Evolutionary conservation across 2,113 vertebrate genomes (phyloP).

Genomic region (Pandion haliaetus): DNA sequence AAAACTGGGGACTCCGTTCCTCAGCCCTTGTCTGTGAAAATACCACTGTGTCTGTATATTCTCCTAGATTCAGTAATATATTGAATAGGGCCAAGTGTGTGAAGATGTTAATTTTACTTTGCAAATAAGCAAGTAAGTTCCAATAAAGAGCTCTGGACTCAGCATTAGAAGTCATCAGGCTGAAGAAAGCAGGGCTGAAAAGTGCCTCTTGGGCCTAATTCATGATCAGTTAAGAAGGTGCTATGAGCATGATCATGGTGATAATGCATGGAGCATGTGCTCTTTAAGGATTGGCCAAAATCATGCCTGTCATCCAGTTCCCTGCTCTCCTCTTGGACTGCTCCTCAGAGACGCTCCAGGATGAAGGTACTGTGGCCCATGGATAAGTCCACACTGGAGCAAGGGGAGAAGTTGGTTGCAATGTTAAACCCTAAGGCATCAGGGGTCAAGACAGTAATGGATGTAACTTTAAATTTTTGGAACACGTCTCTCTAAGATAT

Average conservation of each 20-base stretch:
- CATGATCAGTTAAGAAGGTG: background rate
- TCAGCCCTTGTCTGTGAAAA: background rate
- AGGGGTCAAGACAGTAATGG: background rate
- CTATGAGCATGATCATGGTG: background rate
- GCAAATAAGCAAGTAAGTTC: background rate
- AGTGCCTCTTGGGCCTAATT: background rate
- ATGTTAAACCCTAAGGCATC: background rate
- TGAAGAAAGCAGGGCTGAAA: background rate
- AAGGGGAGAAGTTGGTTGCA: background rate
- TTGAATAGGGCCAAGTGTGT: background rate
- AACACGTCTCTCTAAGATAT: background rate
- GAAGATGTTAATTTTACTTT: background rate
- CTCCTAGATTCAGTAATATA: background rate
- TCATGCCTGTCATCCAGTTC: background rate
- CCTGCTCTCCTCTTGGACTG: background rate
- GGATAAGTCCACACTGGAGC: background rate
- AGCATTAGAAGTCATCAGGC: background rate
- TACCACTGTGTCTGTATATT: background rate
- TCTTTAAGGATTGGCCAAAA: background rate
- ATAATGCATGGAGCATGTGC: background rate
- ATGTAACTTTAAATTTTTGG: background rate
- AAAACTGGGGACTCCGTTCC: background rate
- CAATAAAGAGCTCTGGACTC: background rate
- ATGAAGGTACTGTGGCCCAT: background rate
- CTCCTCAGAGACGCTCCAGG: background rate